Percentiles rank a stretch among this genome's conserved stretches.
phyloP scores from a whole-genome alignment of 2,113 vertebrate genomes.

The Grallaria varia region DNA sequence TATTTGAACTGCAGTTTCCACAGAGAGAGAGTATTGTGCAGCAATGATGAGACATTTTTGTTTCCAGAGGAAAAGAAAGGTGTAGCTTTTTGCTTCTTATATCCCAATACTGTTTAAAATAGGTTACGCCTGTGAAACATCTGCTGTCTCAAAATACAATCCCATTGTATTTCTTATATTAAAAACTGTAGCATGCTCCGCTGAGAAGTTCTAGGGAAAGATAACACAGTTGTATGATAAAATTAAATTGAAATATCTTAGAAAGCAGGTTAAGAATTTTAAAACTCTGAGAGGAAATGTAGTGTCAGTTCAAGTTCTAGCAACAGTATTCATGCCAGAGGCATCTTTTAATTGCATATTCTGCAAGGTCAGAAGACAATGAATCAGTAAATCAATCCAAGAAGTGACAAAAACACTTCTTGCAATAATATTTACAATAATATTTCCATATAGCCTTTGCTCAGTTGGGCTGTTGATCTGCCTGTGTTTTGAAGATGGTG shows the following conservation, averaged over 20 bases:
- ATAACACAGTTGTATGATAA: neutral
- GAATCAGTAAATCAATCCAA: neutral
- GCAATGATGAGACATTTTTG: accelerated
- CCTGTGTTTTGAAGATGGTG: neutral
- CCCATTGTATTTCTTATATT: neutral
- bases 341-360: neutral
- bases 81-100: neutral
- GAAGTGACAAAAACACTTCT: neutral
- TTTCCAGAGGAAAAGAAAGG: neutral
- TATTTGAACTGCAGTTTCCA: accelerated
- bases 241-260: neutral
- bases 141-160: neutral
- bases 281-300: neutral
- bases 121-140: neutral
- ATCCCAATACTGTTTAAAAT: neutral
- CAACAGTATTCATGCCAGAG: neutral
- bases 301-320: neutral
- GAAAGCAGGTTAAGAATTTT: neutral
- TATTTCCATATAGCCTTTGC: neutral
- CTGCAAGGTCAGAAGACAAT: neutral
- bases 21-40: neutral
- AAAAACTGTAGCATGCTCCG: neutral
- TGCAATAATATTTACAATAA: neutral
- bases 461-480: neutral
- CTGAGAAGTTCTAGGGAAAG: neutral